Base-by-base conservation (phyloP, 2,113 vertebrate genomes). In the Oreocharis arfaki region DNA sequence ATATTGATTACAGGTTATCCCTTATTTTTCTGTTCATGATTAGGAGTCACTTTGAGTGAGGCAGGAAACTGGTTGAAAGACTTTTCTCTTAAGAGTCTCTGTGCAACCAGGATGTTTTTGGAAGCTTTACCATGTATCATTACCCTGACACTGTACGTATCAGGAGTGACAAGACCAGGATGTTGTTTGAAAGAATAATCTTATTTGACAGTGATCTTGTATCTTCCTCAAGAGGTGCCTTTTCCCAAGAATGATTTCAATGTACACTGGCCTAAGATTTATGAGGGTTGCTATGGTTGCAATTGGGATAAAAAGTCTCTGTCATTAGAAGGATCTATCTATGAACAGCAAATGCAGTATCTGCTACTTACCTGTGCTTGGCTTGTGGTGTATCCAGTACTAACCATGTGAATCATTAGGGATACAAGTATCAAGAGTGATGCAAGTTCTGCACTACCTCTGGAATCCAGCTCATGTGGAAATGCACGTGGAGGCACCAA, bases 271-370 rank as follows among this genome's bases (percentile, higher is more conserved):
- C 11, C 28, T 76, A 76, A 68, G 42, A 80, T 55, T 83, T 44
- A 44, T 21, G 47, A 30, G 26, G 11, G 12, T 57, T 88, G 37
- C 42, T 44, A 3, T 24, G 28, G 20, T 33, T 53, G 28, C 41
- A 88, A 1, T 2, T 60, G 22, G 23, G 1, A 1, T 76, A 59
- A 70, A 77, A 64, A 55, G 10, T 3, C 41, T 46, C 5, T 41
- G 35, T 42, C 3, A 2, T 65, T 65, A 28, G 70, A 42, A 65
- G 23, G 19, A n/a, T 47, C 0, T 42, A 11, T 44, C 32, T 65
- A 4, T 42, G 39, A 71, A 16, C 39, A 49, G 16, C 42, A 53
- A 5, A 37, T 1, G 0, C 13, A 13, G 5, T n/a, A 26, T 50
- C 57, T 91, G 26, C 27, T 49, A 13, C 23, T 79, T 65, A 16